Base-by-base conservation (phyloP, 1,140 invertebrate species). In the Drosophila aff. region DNA sequence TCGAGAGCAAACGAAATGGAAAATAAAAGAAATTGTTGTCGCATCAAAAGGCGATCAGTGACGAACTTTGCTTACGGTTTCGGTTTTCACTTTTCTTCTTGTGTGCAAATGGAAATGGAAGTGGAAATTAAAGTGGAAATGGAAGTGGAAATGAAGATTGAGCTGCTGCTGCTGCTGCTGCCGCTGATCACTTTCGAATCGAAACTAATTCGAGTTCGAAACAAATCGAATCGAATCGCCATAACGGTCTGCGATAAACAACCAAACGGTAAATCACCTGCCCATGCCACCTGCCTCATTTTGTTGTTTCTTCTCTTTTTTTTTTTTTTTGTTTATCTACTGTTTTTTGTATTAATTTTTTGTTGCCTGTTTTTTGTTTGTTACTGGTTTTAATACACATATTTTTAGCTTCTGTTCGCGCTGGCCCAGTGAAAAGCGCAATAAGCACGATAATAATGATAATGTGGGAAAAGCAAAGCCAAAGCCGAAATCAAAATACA, bases 1-100 rank as follows among this genome's bases (percentile, higher is more conserved):
- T 26, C 44, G 26, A 57, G 61, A 41, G 46, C 43, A 64, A 68
- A 63, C 63, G 67, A 67, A 71, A 58, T 69, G 64, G 79, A 87
- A 73, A 80, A 74, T 60, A 59, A 81, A 84, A 72, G 49, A 73
- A 86, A 81, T 75, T 82, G 85, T 90, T 82, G 85, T 90, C 78
- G 68, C 85, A 71, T 64, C 61, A 73, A 76, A 57, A 79, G 46
- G 33, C 61, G 62, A 73, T 79, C 59, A 52, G 38, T 44, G 73
- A 23, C 33, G 41, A 53, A 76, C 50, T 62, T 50, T 58, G 55
- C 36, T 78, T 63, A 49, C 72, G 66, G 83, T 87, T 40, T 81
- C 49, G 40, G 81, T 89, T 89, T 89, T 89, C 84, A 90, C 85
- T 89, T 89, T 87, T 87, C 60, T 84, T 87, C 46, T 81, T 69